A percentile compares a stretch with the other conserved stretches of the same genome.
Conservation (phyloP, 2,888 invertebrate genomes). For the Pristionchus arcanus region DNA sequence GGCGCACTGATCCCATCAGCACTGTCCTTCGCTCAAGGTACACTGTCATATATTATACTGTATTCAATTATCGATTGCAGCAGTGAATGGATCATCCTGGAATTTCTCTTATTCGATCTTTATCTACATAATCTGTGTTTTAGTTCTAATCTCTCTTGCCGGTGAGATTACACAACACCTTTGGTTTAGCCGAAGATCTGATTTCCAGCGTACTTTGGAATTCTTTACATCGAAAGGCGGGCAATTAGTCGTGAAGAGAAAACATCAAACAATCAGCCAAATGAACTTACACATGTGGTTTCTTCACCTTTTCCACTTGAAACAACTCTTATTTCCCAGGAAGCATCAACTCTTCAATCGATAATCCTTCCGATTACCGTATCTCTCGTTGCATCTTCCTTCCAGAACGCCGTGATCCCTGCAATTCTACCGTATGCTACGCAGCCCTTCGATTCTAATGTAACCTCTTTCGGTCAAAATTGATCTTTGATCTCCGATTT, state of each 20-base stretch:
- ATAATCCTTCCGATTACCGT: conserved; percentile 31
- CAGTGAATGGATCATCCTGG: conserved; percentile 2
- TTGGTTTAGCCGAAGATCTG: not conserved
- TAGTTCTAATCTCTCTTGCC: conserved; percentile 35
- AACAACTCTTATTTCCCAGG: not conserved
- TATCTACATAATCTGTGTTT: conserved; percentile 49
- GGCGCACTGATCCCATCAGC: conserved; percentile 48
- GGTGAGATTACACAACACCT: not conserved
- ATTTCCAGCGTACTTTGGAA: conserved; percentile 20
- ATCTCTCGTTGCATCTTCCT: conserved; percentile 41
- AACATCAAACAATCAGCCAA: not conserved
- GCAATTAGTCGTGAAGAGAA: not conserved
- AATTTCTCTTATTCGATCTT: conserved; percentile 54
- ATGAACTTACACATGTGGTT: not conserved
- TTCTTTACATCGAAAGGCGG: conserved; percentile 9
- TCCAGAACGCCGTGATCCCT: conserved; percentile 53
- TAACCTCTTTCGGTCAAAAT: not conserved
- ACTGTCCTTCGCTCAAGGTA: conserved; percentile 54
- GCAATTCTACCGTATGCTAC: conserved; percentile 30
- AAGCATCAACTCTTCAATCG: not conserved
- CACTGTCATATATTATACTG: not conserved
- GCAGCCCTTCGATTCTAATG: conserved; percentile 15
- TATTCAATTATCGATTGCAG: not conserved
- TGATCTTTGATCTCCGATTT: conserved; percentile 28
- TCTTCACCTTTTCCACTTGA: not conserved